Percentiles rank a stretch among this genome's conserved stretches.
These are phyloP conservation scores for Stratiolaelaps scimitus DNA, from an alignment of 1,140 invertebrate species.

Conservation along the genomic window DNA sequence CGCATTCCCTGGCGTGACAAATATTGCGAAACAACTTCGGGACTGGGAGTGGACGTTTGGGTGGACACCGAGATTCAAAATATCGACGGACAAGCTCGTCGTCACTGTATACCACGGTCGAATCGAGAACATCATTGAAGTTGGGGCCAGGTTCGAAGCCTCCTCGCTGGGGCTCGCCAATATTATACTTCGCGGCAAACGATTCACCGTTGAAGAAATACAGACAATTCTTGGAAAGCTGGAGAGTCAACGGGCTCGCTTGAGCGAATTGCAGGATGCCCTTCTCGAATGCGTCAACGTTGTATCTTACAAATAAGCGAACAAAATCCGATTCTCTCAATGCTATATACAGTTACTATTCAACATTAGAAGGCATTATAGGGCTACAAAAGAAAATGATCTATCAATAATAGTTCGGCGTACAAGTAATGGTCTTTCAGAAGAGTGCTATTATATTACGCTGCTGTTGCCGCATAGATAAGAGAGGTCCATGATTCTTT, in stretches of 20 bases:
- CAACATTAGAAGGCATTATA: no score
- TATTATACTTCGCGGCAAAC: neutral
- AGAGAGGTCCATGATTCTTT: no score
- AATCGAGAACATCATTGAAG: constrained; percentile 14
- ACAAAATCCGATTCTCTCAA: no score
- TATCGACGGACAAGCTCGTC: constrained; percentile 37
- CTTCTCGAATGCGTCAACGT: constrained; percentile 18
- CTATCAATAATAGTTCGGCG: no score
- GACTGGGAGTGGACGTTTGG: constrained; percentile 80
- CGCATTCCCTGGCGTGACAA: constrained; percentile 64
- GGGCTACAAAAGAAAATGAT: no score
- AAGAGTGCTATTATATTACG: no score
- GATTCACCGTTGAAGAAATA: constrained; percentile 17
- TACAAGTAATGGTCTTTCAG: no score
- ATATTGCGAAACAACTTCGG: constrained; percentile 51
- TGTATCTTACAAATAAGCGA: neutral
- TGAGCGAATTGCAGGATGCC: neutral
- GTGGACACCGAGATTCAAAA: constrained; percentile 65
- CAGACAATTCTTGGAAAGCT: neutral
- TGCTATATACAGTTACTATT: no score
- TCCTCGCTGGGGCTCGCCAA: neutral
- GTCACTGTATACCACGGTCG: constrained; percentile 7
- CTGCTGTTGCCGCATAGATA: no score
- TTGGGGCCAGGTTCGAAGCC: constrained; percentile 15
- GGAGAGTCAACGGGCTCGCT: constrained; percentile 1